Evolutionary conservation across 1,140 invertebrate species (phyloP).

Genomic region (Lethrus apterus): DNA sequence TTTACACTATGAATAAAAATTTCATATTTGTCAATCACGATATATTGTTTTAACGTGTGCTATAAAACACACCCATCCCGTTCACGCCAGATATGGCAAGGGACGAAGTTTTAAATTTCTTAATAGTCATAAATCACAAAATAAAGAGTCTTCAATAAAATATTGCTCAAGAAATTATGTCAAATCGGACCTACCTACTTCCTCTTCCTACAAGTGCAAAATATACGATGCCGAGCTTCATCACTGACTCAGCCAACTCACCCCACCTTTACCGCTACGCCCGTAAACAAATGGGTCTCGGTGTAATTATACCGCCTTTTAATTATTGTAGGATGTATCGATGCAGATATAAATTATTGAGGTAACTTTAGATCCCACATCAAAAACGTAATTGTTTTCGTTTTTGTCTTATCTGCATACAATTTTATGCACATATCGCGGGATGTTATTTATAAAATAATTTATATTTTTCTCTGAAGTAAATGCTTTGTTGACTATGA

Average conservation of each 20-base stretch:
- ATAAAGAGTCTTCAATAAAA: slow-evolving; percentile 15
- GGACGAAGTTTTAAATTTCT: slow-evolving; percentile 8
- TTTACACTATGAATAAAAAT: too few relatives aligned
- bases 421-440: slow-evolving; percentile 7
- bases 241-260: slow-evolving; percentile 1
- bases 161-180: slow-evolving; percentile 20
- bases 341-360: slow-evolving; percentile 7
- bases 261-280: slow-evolving; percentile 1
- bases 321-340: slow-evolving; percentile 8
- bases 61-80: too few relatives aligned
- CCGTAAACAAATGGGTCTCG: slow-evolving; percentile 1
- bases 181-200: slow-evolving; percentile 20
- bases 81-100: slow-evolving; percentile 9
- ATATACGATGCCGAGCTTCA: slow-evolving; percentile 2
- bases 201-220: slow-evolving; percentile 21
- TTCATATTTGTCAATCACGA: too few relatives aligned
- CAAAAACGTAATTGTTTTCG: too few relatives aligned
- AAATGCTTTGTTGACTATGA: too few relatives aligned
- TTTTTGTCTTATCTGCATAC: slow-evolving; percentile 5
- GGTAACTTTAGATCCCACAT: slow-evolving; percentile 10
- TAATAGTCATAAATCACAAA: slow-evolving; percentile 9
- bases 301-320: slow-evolving; percentile 12
- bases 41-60: too few relatives aligned
- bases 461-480: slow-evolving; percentile 2
- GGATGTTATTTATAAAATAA: neutral